Conservation (phyloP, 2,113 vertebrate genomes). For the Piprites chloris region DNA sequence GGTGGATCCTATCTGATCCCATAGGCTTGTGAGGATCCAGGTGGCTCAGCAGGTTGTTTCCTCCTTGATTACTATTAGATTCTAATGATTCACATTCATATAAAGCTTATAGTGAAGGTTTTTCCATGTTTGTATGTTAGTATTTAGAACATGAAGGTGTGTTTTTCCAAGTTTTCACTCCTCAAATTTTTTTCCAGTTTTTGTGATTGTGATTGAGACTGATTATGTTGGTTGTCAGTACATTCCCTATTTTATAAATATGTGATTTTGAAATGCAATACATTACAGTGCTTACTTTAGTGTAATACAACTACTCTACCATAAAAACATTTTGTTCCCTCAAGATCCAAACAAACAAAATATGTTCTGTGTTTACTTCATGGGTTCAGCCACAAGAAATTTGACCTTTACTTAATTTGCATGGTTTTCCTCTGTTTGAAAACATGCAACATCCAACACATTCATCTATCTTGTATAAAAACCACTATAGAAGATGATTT, state of each 20-base stretch:
- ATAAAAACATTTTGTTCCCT: constrained; percentile 24
- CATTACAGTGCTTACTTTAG: background rate
- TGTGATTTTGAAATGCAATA: background rate
- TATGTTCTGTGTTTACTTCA: constrained; percentile 8
- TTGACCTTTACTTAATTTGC: background rate
- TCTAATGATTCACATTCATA: background rate
- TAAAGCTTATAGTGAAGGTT: background rate
- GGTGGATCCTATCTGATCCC: no score
- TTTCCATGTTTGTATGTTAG: background rate
- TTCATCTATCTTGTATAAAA: background rate
- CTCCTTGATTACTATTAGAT: no score
- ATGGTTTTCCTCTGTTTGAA: background rate
- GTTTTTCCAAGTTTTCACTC: background rate
- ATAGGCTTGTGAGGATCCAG: no score
- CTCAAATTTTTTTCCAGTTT: background rate
- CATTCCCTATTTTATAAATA: background rate
- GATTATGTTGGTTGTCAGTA: background rate
- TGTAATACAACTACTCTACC: background rate
- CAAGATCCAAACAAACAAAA: constrained; percentile 36
- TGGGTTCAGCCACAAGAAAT: constrained; percentile 9
- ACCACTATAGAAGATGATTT: background rate
- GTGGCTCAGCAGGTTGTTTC: no score
- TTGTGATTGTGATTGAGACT: background rate
- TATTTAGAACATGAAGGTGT: background rate
- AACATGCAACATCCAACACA: background rate